Conservation (phyloP, 2,888 invertebrate genomes). For the Embidobia sp. region DNA sequence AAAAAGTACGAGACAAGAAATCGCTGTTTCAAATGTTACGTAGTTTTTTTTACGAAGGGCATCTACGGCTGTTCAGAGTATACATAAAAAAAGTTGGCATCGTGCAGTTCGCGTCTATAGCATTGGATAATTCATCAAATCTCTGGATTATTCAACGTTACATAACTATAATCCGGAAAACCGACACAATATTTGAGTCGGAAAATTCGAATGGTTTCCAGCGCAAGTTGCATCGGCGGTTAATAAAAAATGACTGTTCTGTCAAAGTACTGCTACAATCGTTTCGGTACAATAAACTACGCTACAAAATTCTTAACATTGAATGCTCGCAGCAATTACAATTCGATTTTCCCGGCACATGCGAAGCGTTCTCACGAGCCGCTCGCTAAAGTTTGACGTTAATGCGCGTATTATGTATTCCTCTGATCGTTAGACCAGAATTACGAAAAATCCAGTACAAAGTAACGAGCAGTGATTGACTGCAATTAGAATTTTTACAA, state of each 20-base stretch:
- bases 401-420: slow-evolving; percentile 16
- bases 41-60: slow-evolving; percentile 1
- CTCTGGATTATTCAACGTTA: slow-evolving; percentile 1
- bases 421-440: background rate
- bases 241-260: no score
- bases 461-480: no score
- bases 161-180: slow-evolving; percentile 23
- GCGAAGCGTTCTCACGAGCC: slow-evolving; percentile 2
- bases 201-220: no score
- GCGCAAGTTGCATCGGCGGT: no score
- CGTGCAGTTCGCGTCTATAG: background rate
- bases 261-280: no score
- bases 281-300: background rate
- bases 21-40: background rate
- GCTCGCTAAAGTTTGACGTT: slow-evolving; percentile 4
- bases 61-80: background rate
- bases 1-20: background rate
- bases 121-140: slow-evolving; percentile 11
- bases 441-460: no score
- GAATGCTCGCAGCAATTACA: background rate
- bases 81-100: background rate
- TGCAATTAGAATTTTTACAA: no score
- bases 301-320: slow-evolving; percentile 3
- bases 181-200: background rate
- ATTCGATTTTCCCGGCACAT: background rate